Base-by-base conservation (phyloP, 2,888 invertebrate species). In the Drosophila melanosoma region DNA sequence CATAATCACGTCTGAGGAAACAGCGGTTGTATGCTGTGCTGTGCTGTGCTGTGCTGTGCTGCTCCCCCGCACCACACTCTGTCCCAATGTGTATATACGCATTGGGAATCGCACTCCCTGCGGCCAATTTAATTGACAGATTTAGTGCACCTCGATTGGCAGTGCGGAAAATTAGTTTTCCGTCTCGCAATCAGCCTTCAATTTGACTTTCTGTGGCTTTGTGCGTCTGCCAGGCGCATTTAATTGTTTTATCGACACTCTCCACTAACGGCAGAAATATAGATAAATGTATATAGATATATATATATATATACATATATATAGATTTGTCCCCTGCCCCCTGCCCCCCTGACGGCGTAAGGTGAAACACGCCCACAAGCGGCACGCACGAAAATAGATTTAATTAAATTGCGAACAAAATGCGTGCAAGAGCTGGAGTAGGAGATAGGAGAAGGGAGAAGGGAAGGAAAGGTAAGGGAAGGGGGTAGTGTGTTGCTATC, bases 61-160 rank as follows among this genome's bases (percentile, higher is more conserved):
- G 5, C 29, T 5, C 29, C 29, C 29, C 29, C 5, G 32, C 29
- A 35, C 33, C 49, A 5, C 36, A 20, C 45, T 17, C 17, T 6
- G n/a, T 8, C 40, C n/a, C n/a, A 1, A 33, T 54, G n/a, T 53
- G 20, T 29, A 7, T 29, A 7, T 69, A 78, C 79, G 79, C 80
- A 78, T 61, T 70, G 63, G 70, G 58, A 73, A 49, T 62, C 79
- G 82, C 79, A 81, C 85, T 89, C 88, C 90, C 91, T 90, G 91
- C 82, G 90, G 92, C 89, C 91, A 91, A 91, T 91, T 92, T 91
- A 91, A 91, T 92, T 91, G 92, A 90, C 90, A 92, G 90, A 91
- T 92, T 92, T 92, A 92, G 88, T 89, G 85, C 85, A 83, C 79
- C 90, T 91, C 91, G 88, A 91, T 92, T 92, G 91, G 87, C 91